Evolutionary conservation across 2,797 vertebrate species (phyloP).

Genomic region (Mastacembelus armatus): DNA sequence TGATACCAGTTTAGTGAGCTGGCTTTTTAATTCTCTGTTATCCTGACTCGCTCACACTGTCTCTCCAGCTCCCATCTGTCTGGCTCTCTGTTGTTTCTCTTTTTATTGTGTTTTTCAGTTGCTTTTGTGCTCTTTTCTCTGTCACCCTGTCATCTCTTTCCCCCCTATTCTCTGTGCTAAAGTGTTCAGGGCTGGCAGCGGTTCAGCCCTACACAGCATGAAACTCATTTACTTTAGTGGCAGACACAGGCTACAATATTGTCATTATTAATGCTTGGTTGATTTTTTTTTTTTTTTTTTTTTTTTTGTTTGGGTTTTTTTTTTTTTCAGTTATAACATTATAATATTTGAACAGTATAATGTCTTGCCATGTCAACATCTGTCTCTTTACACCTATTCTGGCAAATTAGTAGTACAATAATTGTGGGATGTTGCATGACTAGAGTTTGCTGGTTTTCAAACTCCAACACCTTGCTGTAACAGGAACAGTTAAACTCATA

Average conservation of each 20-base stretch:
- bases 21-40: constrained; percentile 66
- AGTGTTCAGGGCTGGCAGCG: constrained; percentile 31
- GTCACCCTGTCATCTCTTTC: constrained; percentile 32
- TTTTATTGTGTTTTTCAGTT: constrained; percentile 19
- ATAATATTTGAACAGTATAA: constrained; percentile 22
- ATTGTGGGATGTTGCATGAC: neutral
- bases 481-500: neutral
- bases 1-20: constrained; percentile 74
- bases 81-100: constrained; percentile 31
- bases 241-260: constrained; percentile 22
- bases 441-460: neutral
- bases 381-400: constrained; percentile 3
- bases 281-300: neutral
- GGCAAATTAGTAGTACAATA: neutral
- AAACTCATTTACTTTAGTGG: constrained; percentile 27
- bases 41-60: constrained; percentile 39
- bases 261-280: constrained; percentile 13
- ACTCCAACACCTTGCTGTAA: neutral
- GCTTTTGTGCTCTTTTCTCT: constrained; percentile 29
- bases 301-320: constrained; percentile 1
- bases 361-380: constrained; percentile 11
- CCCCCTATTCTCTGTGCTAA: constrained; percentile 17
- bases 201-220: constrained; percentile 34
- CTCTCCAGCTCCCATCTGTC: constrained; percentile 62
- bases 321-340: constrained; percentile 5